phyloP scores from a whole-genome alignment of 1,140 invertebrate genomes.

The Adoxophyes honmai region DNA sequence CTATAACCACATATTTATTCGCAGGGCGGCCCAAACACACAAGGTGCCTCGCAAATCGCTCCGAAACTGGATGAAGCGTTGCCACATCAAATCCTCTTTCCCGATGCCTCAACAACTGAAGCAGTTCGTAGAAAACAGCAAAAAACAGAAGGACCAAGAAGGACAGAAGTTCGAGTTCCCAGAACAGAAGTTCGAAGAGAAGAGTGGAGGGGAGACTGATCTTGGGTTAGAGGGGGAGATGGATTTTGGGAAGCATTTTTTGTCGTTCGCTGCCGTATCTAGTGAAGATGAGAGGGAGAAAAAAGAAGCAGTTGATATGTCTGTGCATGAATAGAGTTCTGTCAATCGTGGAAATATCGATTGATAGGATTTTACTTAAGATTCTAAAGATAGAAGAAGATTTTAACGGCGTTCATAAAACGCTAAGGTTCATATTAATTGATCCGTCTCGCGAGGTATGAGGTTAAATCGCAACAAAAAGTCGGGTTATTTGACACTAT shows the following conservation, averaged over 20 bases:
- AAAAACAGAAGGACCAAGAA: conserved; percentile 53
- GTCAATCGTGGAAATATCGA: too few relatives aligned
- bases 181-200: conserved; percentile 24
- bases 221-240: conserved; percentile 31
- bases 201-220: conserved; percentile 31
- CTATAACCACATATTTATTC: too few relatives aligned
- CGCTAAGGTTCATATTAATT: too few relatives aligned
- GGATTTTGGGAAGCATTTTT: conserved; percentile 62
- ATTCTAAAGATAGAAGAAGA: too few relatives aligned
- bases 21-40: conserved; percentile 76
- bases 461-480: too few relatives aligned
- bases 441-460: too few relatives aligned
- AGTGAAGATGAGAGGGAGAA: conserved; percentile 52
- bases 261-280: conserved; percentile 36
- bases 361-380: too few relatives aligned
- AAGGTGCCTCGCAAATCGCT: conserved; percentile 76
- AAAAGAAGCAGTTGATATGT: conserved; percentile 48
- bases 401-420: too few relatives aligned
- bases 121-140: conserved; percentile 75
- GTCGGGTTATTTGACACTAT: too few relatives aligned
- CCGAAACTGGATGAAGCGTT: conserved; percentile 77
- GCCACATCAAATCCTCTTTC: conserved; percentile 76
- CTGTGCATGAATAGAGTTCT: conserved; percentile 46
- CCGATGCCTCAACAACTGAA: conserved; percentile 76
- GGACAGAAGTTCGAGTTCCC: conserved; percentile 30